Percentiles rank a stretch among this genome's conserved stretches.
phyloP scores from a whole-genome alignment of 2,113 vertebrate genomes.

The Ammospiza nelsoni region DNA sequence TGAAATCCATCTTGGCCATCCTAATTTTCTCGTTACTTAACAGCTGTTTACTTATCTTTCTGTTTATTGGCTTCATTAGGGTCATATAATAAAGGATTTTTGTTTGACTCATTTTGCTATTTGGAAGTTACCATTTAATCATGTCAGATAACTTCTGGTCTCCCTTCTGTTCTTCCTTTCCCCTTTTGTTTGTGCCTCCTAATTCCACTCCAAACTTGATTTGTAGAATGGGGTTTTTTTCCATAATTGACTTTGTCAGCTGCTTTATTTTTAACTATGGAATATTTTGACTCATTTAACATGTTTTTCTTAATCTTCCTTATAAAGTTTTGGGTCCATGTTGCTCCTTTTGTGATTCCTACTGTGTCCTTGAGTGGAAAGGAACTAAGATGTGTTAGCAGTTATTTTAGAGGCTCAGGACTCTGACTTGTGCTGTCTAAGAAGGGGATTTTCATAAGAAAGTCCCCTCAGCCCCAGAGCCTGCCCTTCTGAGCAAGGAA shows the following conservation, averaged over 20 bases:
- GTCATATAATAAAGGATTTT: not conserved
- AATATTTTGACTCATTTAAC: not conserved
- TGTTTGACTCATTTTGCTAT: not conserved
- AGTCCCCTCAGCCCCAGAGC: accelerated
- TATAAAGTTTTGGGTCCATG: not conserved
- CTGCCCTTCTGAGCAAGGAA: not conserved
- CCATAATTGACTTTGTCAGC: not conserved
- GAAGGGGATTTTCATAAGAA: not conserved
- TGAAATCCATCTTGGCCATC: not conserved
- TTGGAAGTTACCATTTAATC: not conserved
- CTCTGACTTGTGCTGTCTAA: not conserved
- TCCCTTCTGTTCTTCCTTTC: slow-evolving; percentile 9
- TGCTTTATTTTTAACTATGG: not conserved
- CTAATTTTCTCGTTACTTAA: slow-evolving; percentile 25
- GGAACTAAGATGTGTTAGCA: not conserved
- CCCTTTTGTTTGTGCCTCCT: not conserved
- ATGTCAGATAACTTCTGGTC: not conserved
- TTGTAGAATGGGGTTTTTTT: not conserved
- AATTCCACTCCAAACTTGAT: not conserved
- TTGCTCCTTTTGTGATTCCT: not conserved
- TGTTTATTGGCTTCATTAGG: not conserved
- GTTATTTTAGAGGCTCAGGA: not conserved
- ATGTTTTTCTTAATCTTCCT: not conserved
- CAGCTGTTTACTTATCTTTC: not conserved
- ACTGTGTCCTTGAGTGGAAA: not conserved